Conservation (phyloP, 2,888 invertebrate genomes). For the Microchrysa polita region DNA sequence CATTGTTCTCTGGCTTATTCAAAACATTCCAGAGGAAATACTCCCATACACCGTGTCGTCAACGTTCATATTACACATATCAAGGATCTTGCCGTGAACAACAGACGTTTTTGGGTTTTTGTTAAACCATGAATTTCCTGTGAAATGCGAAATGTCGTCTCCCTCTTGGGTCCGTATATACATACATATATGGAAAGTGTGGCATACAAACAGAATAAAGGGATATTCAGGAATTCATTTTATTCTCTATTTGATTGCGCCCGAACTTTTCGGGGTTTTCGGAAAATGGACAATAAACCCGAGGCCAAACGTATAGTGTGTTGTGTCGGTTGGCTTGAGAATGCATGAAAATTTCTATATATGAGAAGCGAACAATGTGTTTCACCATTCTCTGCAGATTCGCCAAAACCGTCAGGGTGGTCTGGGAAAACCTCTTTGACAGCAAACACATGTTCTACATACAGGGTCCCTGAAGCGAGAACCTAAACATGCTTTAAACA, state of each 20-base stretch:
- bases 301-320: background rate
- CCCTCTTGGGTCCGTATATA: too few relatives aligned
- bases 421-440: constrained; percentile 30
- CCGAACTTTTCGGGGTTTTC: background rate
- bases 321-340: background rate
- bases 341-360: background rate
- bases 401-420: background rate
- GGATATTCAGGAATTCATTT: constrained; percentile 5
- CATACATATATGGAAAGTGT: too few relatives aligned
- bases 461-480: background rate
- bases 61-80: too few relatives aligned
- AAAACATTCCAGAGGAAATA: too few relatives aligned
- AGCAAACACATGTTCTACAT: constrained; percentile 31
- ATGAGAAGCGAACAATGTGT: too few relatives aligned
- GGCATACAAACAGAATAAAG: background rate
- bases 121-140: too few relatives aligned
- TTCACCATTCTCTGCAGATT: too few relatives aligned
- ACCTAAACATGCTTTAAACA: constrained; percentile 4
- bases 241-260: background rate
- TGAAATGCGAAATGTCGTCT: too few relatives aligned
- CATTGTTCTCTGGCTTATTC: too few relatives aligned
- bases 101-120: too few relatives aligned
- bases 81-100: too few relatives aligned
- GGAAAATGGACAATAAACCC: background rate
- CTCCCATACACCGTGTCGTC: too few relatives aligned